Conservation (phyloP, 2,888 invertebrate species). For the Geotrupes spiniger region DNA sequence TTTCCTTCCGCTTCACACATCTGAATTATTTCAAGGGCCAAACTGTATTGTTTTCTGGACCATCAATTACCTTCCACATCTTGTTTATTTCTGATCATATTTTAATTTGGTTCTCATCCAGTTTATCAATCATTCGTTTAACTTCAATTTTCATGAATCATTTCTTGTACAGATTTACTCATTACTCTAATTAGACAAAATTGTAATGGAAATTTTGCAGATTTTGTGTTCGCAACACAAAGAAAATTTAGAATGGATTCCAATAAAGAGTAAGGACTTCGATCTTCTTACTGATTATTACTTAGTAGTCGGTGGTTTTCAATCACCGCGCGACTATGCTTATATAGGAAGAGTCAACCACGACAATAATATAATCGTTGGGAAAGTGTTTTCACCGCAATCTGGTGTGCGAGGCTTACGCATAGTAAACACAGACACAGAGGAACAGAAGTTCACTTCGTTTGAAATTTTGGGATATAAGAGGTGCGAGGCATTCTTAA, state of each 20-base stretch:
- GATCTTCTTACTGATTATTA: slow-evolving; percentile 2
- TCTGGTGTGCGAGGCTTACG: not conserved
- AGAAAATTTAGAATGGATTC: not conserved
- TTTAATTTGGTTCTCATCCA: no score
- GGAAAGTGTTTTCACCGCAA: not conserved
- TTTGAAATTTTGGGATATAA: not conserved
- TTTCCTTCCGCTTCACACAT: no score
- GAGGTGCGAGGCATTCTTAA: no score
- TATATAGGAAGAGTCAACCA: not conserved
- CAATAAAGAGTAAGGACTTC: not conserved
- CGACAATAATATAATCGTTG: not conserved
- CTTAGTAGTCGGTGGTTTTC: not conserved
- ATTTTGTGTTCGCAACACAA: not conserved
- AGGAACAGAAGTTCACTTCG: not conserved
- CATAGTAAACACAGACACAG: not conserved
- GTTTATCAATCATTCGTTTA: no score
- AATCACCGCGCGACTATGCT: not conserved
- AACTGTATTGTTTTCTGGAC: no score
- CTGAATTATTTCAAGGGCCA: no score
- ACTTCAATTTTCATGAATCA: no score
- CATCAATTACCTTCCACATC: no score
- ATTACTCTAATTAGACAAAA: no score
- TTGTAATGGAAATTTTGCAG: no score
- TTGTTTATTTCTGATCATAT: no score
- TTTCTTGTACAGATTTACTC: no score